A percentile compares a stretch with the other conserved stretches of the same genome.
These are phyloP conservation scores for Platichthys flesus DNA, from an alignment of 2,113 vertebrate genomes.

Conservation along the genomic window DNA sequence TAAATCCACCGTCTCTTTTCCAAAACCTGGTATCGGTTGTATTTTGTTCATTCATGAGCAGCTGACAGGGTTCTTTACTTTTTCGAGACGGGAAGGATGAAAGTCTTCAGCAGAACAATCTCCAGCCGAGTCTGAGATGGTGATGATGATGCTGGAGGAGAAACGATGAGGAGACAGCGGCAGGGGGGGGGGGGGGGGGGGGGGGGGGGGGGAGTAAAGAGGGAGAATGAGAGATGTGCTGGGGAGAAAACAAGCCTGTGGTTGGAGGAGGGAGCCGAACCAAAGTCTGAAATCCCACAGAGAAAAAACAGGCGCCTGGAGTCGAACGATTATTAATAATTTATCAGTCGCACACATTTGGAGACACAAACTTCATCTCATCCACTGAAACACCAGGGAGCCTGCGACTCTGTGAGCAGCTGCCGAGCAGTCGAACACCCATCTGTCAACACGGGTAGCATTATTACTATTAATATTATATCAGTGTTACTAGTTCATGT, in stretches of 20 bases:
- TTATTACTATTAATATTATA: neutral
- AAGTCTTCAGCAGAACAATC: slow-evolving; percentile 17
- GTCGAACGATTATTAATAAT: slow-evolving; percentile 74
- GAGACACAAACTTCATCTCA: slow-evolving; percentile 43
- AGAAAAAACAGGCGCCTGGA: slow-evolving; percentile 39
- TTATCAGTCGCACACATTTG: slow-evolving; percentile 51
- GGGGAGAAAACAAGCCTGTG: neutral
- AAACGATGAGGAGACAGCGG: slow-evolving; percentile 24
- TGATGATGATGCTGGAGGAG: slow-evolving; percentile 15
- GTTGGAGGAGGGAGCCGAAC: neutral
- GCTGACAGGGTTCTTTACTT: neutral
- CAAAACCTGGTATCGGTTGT: neutral
- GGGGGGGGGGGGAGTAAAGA: slow-evolving; percentile 10
- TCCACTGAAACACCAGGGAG: no score
- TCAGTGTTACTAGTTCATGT: no score
- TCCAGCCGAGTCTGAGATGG: slow-evolving; percentile 28
- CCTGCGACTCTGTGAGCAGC: slow-evolving; percentile 32
- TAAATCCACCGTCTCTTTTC: neutral
- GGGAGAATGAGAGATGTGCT: slow-evolving; percentile 2
- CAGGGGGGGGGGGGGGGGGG: neutral
- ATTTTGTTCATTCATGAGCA: neutral
- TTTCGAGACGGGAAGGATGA: slow-evolving; percentile 1
- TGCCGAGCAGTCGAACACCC: slow-evolving; percentile 34
- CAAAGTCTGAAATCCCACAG: slow-evolving; percentile 34
- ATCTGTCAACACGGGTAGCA: neutral